Evolutionary conservation across 2,113 vertebrate genomes (phyloP).

Genomic region (Lophotis ruficrista): DNA sequence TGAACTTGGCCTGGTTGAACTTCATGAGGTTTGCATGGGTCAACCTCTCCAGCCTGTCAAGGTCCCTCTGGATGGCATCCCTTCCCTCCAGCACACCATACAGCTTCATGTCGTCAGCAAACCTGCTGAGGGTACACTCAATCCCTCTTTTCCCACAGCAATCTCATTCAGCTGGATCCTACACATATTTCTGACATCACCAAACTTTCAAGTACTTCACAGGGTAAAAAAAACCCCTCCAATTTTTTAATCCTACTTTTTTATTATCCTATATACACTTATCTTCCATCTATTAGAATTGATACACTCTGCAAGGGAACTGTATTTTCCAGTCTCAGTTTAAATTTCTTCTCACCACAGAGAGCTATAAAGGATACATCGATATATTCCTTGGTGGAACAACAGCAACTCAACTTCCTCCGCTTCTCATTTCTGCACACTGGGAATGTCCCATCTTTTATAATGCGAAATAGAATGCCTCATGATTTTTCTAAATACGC

Average conservation of each 20-base stretch:
- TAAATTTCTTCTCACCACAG: conserved; percentile 41
- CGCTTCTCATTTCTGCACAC: neutral
- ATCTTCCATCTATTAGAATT: neutral
- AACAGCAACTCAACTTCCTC: neutral
- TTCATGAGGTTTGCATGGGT: too few relatives aligned
- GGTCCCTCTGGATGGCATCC: too few relatives aligned
- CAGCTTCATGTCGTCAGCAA: too few relatives aligned
- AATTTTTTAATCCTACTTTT: neutral
- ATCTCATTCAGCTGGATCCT: too few relatives aligned
- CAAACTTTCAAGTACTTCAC: neutral
- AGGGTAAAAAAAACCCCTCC: neutral
- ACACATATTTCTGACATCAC: neutral
- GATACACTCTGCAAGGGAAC: neutral
- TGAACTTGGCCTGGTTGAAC: too few relatives aligned
- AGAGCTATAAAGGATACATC: conserved; percentile 23
- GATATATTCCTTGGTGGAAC: conserved; percentile 1
- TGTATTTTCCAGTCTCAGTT: conserved; percentile 26
- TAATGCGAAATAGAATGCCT: conserved; percentile 22
- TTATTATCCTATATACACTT: neutral
- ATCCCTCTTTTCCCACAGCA: too few relatives aligned
- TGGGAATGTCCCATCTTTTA: neutral
- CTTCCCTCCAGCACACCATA: too few relatives aligned
- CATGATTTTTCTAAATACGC: conserved; percentile 22
- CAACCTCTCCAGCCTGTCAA: too few relatives aligned
- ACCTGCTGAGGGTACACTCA: too few relatives aligned